phyloP scores from a whole-genome alignment of 1,140 invertebrate species.

The Reticulitermes speratus region DNA sequence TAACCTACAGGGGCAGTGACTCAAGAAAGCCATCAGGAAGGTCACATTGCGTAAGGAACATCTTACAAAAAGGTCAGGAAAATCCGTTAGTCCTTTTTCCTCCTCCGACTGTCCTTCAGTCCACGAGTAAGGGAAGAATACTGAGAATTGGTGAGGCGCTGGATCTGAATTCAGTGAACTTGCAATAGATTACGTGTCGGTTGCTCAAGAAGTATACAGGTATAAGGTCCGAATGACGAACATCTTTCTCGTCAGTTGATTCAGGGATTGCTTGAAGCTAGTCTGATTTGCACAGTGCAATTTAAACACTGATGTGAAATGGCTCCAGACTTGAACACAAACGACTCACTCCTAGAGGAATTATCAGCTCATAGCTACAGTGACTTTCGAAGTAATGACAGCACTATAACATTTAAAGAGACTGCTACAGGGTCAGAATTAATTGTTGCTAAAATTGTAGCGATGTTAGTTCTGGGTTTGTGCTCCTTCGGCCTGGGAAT shows the following conservation, averaged over 20 bases:
- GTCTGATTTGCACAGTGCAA: too few relatives aligned
- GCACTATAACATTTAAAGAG: background rate
- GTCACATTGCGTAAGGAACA: background rate
- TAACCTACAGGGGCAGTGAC: background rate
- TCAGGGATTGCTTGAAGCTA: background rate
- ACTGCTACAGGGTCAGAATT: constrained; percentile 31
- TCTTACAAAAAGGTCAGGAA: background rate
- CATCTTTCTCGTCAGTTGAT: background rate
- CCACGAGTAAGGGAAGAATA: background rate
- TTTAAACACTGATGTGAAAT: background rate
- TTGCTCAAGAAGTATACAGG: background rate
- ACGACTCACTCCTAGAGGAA: background rate
- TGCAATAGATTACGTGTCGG: background rate
- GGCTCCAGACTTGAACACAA: background rate
- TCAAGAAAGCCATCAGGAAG: background rate
- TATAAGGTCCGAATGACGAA: background rate
- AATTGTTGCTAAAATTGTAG: constrained; percentile 62
- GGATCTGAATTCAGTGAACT: background rate
- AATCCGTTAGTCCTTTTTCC: background rate
- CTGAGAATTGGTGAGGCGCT: background rate
- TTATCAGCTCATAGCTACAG: background rate
- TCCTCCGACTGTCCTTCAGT: background rate
- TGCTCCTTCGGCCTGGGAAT: constrained; percentile 68
- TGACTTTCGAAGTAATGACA: background rate
- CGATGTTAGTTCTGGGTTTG: constrained; percentile 66